Base-by-base conservation (phyloP, 2,888 invertebrate genomes). In the Thelaira solivaga region DNA sequence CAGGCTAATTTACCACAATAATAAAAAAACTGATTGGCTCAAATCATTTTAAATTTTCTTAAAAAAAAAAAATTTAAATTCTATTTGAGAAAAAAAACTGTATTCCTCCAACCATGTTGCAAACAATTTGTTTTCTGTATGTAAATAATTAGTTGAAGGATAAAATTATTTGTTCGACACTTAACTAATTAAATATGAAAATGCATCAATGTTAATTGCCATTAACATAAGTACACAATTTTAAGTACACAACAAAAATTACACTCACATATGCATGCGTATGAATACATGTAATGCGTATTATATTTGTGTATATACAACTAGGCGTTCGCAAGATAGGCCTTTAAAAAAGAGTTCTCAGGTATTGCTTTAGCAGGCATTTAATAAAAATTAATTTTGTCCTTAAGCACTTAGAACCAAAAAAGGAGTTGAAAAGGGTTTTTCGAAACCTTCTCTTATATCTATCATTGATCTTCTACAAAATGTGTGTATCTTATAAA, bases 121-220 rank as follows among this genome's bases (percentile, higher is more conserved):
- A 6, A 16, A n/a, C 16, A 18, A 39, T n/a, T 51, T 34, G 22
- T 24, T 22, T 6, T 41, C 24, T 13, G 16, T 2, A 31, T 31
- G 61, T 55, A 31, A 73, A 73, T 39, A 57, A 49, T 64, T 57
- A 49, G 34, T 18, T 59, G 18, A 65, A 51, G 51, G 41, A 51
- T 65, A 34, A 41, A 73, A 51, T 43, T 65, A 51, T 73, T 73
- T 73, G 51, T 45, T 51, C 16, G 45, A 24, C 36, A 51, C 20
- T 73, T 51, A 59, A 65, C 51, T 65, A 65, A 65, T 65, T 65
- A 59, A 59, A 73, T 65, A 65, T 65, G 47, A 73, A 49, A 73
- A 57, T 65, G 65, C 57, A 73, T 73, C 49, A 49, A 41, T 73
- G 57, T 65, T 65, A 73, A 65, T 73, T 65, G 65, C 39, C 64